Base-by-base conservation (phyloP, 2,888 invertebrate genomes). In the Lycia hirtaria region DNA sequence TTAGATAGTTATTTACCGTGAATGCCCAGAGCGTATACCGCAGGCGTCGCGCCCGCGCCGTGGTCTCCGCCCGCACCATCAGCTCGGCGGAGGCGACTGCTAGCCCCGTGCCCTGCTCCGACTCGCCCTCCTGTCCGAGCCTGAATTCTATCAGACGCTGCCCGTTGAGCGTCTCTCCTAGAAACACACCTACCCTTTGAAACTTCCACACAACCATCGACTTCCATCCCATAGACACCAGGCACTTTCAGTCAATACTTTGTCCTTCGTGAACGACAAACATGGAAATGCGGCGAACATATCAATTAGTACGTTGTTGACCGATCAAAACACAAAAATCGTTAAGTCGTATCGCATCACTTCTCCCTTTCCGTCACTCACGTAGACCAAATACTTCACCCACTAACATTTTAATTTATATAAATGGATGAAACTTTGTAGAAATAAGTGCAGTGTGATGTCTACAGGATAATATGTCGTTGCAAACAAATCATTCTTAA, bases 71-170 rank as follows among this genome's bases (percentile, higher is more conserved):
- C 59, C 87, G 81, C 65, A 97, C 94, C 95, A 97, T 96, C 66
- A 98, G 93, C 69, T 95, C 95, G 26, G 97, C 97, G 65, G 95
- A 94, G 68, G 95, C 94, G 68, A 97, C 96, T 67, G 94, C 93
- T 68, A 96, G 92, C 69, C 95, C 95, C 60, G 88, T 93, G 53
- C 93, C 92, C 56, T 81, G 81, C 35, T 80, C 93, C 60, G 79
- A 74, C 67, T 78, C 79, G 45, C 89, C 88, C 71, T 94, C 94
- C 67, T 93, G 93, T 65, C 94, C 94, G 76, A 96, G 94, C 53
- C 96, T 94, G 89, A 98, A 98, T 85, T 97, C 97, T 71, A 98
- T 93, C 72, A 97, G 92, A 56, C 96, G 95, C 85, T 97, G 97
- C 48, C 96, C 96, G 81, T 97, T 97, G 74, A 97, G 93, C 76